A percentile compares a stretch with the other conserved stretches of the same genome.
phyloP scores from a whole-genome alignment of 2,888 invertebrate genomes.

The Selenia dentaria region DNA sequence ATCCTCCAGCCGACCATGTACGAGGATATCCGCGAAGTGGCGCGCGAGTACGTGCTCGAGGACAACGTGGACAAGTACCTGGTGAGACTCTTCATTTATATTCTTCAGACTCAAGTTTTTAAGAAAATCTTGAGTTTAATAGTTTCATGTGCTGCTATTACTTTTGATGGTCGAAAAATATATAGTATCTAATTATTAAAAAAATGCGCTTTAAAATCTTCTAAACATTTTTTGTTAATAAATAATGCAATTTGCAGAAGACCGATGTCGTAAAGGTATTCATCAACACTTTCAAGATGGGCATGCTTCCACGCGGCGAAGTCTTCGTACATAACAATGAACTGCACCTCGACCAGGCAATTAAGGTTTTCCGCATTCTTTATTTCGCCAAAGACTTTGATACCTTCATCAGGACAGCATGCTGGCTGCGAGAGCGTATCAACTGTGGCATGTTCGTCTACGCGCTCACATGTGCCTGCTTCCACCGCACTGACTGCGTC shows the following conservation, averaged over 20 bases:
- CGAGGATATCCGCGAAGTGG: conserved; percentile 84
- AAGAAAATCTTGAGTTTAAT: too few relatives aligned
- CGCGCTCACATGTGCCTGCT: conserved; percentile 87
- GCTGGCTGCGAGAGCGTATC: conserved; percentile 88
- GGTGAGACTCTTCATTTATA: conserved; percentile 46
- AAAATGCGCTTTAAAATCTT: too few relatives aligned
- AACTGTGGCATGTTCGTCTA: conserved; percentile 91
- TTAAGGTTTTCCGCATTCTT: conserved; percentile 86
- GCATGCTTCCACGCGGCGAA: conserved; percentile 84
- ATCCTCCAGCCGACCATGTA: conserved; percentile 85
- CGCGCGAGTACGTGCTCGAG: conserved; percentile 84
- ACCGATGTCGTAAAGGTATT: conserved; percentile 85
- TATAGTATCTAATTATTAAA: too few relatives aligned
- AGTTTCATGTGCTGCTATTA: too few relatives aligned
- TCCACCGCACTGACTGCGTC: conserved; percentile 87
- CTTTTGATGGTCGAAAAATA: too few relatives aligned
- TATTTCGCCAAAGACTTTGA: conserved; percentile 89
- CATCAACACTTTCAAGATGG: conserved; percentile 79
- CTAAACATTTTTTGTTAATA: too few relatives aligned
- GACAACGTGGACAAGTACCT: conserved; percentile 84
- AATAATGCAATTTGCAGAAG: conserved; percentile 61
- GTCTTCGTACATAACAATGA: conserved; percentile 86
- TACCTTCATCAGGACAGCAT: conserved; percentile 87
- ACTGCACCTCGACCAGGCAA: conserved; percentile 85
- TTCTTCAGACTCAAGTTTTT: too few relatives aligned